phyloP scores from a whole-genome alignment of 1,140 invertebrate genomes.

The Tetramorium alpestre region DNA sequence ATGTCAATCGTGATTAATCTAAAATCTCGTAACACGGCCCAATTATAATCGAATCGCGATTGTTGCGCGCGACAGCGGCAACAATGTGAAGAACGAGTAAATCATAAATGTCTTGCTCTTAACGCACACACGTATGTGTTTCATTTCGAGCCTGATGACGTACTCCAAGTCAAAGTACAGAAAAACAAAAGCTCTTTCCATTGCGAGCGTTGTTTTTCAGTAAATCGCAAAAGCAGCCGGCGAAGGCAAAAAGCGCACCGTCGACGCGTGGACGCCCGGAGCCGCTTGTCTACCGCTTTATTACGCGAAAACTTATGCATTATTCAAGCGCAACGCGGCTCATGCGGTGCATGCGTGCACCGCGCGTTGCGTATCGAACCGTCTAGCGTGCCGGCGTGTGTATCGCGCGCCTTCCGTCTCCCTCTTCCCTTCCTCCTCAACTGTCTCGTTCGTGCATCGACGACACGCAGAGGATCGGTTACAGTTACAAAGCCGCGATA shows the following conservation, averaged over 20 bases:
- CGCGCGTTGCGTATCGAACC: slow-evolving; percentile 16
- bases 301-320: slow-evolving; percentile 66
- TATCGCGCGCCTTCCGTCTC: not conserved
- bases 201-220: not conserved
- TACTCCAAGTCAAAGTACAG: not conserved
- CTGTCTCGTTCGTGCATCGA: not conserved
- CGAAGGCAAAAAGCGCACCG: not conserved
- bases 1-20: slow-evolving; percentile 40
- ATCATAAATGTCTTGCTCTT: not conserved
- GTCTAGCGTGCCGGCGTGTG: not conserved
- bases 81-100: not conserved
- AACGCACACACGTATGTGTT: too few relatives aligned
- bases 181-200: not conserved
- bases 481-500: slow-evolving; percentile 49
- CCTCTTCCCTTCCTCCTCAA: not conserved
- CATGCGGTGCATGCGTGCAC: slow-evolving; percentile 13
- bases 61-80: not conserved
- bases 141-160: not conserved
- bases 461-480: slow-evolving; percentile 45
- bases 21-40: not conserved
- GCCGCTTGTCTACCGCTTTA: slow-evolving; percentile 60
- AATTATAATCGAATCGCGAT: not conserved
- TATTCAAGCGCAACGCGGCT: slow-evolving; percentile 59
- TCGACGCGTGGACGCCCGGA: not conserved
- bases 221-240: not conserved